Conservation (phyloP, 30 jellyfish, hydroid and myxozoan genomes). For the Hydra vulgaris region DNA sequence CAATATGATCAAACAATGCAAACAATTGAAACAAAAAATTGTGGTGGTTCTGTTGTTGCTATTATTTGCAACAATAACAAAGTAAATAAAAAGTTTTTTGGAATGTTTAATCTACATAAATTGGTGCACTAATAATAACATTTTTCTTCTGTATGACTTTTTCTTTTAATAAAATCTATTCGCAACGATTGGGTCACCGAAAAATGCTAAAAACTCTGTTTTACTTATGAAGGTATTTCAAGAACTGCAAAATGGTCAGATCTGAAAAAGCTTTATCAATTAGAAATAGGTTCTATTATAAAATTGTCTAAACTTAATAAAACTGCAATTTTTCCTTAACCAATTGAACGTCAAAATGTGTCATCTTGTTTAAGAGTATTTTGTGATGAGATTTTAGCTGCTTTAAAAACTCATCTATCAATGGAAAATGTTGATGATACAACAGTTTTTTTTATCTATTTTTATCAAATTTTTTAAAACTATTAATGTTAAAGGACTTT, state of each 20-base stretch:
- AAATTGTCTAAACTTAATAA: constrained; percentile 4
- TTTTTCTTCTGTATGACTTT: constrained; percentile 7
- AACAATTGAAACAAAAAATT: neutral
- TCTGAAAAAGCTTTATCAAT: neutral
- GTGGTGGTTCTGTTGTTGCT: constrained; percentile 5
- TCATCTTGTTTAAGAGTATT: constrained; percentile 14
- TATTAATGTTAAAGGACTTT: constrained; percentile 2
- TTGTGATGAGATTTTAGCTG: constrained; percentile 28
- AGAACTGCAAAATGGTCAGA: constrained; percentile 20
- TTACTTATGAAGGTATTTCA: neutral
- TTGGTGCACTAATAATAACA: neutral
- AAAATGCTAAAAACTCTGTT: neutral
- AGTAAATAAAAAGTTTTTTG: neutral
- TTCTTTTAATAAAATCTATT: constrained; percentile 10
- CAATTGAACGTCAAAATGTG: constrained; percentile 25
- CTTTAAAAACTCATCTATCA: constrained; percentile 1
- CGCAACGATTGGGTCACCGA: constrained; percentile 24
- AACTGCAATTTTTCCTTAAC: constrained; percentile 3
- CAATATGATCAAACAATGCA: neutral
- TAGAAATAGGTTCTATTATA: neutral
- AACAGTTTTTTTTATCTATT: neutral
- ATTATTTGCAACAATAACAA: neutral
- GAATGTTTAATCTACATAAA: neutral
- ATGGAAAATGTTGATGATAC: neutral
- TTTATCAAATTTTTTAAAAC: neutral